Conservation (phyloP, 1,140 invertebrate species). For the Dolichoris vasculosae region DNA sequence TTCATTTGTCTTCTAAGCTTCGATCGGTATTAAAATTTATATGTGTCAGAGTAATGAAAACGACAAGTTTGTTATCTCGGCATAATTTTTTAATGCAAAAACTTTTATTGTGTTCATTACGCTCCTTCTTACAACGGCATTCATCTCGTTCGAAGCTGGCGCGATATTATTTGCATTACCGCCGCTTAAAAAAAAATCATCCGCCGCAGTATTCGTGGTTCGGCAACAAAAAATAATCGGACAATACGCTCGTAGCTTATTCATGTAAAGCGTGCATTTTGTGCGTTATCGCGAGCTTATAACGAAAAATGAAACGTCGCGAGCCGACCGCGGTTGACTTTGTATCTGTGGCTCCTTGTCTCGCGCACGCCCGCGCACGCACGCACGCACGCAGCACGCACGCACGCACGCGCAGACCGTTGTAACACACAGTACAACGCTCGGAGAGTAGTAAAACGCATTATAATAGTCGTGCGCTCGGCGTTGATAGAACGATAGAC, state of each 20-base stretch:
- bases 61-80: slow-evolving; percentile 5
- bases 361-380: not conserved
- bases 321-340: not conserved
- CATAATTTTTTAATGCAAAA: not conserved
- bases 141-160: not conserved
- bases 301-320: not conserved
- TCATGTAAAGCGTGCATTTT: not conserved
- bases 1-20: slow-evolving; percentile 12
- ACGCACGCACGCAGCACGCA: too few relatives aligned
- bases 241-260: too few relatives aligned
- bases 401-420: not conserved
- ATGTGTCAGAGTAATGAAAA: not conserved
- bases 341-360: not conserved
- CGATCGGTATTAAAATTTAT: slow-evolving; percentile 22
- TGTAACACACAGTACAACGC: not conserved
- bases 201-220: not conserved
- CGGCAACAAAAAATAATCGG: not conserved
- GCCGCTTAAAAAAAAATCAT: not conserved
- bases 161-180: slow-evolving; percentile 1
- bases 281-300: not conserved
- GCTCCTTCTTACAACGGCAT: not conserved
- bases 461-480: slow-evolving; percentile 39
- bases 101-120: not conserved
- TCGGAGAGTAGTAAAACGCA: slow-evolving; percentile 12
- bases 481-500: slow-evolving; percentile 56